Evolutionary conservation across 2,888 invertebrate genomes (phyloP).

Genomic region (Chloromyia formosa): DNA sequence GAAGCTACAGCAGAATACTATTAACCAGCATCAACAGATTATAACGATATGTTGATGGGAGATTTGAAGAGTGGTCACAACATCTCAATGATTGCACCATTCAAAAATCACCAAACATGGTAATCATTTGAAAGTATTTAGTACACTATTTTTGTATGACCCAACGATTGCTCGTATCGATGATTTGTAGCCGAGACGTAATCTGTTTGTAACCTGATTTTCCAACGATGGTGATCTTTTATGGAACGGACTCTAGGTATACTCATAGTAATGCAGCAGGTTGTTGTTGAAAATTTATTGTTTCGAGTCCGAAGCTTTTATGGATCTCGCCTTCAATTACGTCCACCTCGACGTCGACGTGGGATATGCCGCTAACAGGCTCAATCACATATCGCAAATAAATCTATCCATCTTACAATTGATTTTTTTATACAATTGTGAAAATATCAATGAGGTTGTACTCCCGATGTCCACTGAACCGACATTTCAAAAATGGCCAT

Average conservation of each 20-base stretch:
- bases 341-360: not conserved
- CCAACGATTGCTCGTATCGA: slow-evolving; percentile 29
- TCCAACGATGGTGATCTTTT: not conserved
- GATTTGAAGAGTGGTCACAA: slow-evolving; percentile 47
- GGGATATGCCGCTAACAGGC: not conserved
- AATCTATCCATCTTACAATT: not conserved
- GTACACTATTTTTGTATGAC: slow-evolving; percentile 25
- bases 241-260: not conserved
- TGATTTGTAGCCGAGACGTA: slow-evolving; percentile 50
- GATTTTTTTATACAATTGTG: too few relatives aligned
- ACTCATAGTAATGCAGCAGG: not conserved
- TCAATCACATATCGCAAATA: not conserved
- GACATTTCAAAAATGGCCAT: too few relatives aligned
- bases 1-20: not conserved
- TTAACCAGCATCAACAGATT: not conserved
- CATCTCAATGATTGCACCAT: slow-evolving; percentile 49
- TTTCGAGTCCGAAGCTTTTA: not conserved
- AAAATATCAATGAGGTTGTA: too few relatives aligned
- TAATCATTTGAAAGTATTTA: slow-evolving; percentile 51
- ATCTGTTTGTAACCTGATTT: slow-evolving; percentile 47
- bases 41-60: slow-evolving; percentile 28
- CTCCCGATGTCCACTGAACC: too few relatives aligned
- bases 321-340: not conserved
- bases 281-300: slow-evolving; percentile 27
- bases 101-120: slow-evolving; percentile 49